Percentiles rank a stretch among this genome's conserved stretches.
Evolutionary conservation across 2,113 vertebrate genomes (phyloP).

Genomic region (Osmerus eperlanus): DNA sequence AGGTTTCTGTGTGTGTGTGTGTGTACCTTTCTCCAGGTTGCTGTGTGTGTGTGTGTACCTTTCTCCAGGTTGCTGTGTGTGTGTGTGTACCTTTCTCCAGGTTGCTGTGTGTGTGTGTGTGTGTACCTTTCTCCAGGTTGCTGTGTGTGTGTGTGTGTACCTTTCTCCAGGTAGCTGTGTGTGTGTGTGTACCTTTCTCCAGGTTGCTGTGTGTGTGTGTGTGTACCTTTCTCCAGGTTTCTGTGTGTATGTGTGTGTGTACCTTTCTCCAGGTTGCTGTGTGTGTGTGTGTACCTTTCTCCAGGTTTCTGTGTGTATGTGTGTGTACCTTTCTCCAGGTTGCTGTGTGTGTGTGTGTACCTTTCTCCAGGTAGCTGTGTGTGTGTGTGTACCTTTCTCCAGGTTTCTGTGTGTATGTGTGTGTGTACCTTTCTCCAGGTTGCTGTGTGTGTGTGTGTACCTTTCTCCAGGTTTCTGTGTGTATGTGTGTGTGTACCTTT

Average conservation of each 20-base stretch:
- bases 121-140: slow-evolving; percentile 87
- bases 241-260: no score
- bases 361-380: no score
- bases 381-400: slow-evolving; percentile 79
- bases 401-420: slow-evolving; percentile 69
- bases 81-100: slow-evolving; percentile 81
- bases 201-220: slow-evolving; percentile 67
- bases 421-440: slow-evolving; percentile 84
- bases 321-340: slow-evolving; percentile 84
- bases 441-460: no score
- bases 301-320: slow-evolving; percentile 72
- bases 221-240: slow-evolving; percentile 87
- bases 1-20: slow-evolving; percentile 67
- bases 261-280: no score
- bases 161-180: no score
- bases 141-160: no score
- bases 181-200: slow-evolving; percentile 79
- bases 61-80: no score
- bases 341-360: no score
- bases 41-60: no score
- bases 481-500: slow-evolving; percentile 75
- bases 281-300: slow-evolving; percentile 76
- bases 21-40: slow-evolving; percentile 87
- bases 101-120: slow-evolving; percentile 59
- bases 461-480: no score